Conservation (phyloP, 2,797 vertebrate genomes). For the Gorsachius magnificus region DNA sequence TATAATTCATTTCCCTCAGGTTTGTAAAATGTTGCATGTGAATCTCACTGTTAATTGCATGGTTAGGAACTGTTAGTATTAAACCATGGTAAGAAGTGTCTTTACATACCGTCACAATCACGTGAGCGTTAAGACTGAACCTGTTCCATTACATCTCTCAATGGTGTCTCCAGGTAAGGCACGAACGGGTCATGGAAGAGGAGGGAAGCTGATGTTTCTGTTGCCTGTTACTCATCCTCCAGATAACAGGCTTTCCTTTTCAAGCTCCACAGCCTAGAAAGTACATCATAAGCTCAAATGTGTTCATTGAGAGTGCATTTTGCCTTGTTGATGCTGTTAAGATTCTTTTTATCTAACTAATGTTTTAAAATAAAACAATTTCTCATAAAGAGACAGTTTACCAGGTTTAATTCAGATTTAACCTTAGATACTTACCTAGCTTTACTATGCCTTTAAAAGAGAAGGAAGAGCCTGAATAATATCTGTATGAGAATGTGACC, state of each 20-base stretch:
- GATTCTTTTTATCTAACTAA: neutral
- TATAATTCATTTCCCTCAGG: conserved; percentile 45
- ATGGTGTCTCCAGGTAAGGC: neutral
- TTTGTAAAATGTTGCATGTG: conserved; percentile 51
- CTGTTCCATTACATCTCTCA: neutral
- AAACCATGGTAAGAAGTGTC: conserved; percentile 4
- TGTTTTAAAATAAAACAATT: neutral
- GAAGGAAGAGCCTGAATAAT: neutral
- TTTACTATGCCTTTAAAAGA: neutral
- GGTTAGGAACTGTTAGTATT: conserved; percentile 15
- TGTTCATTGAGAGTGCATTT: neutral
- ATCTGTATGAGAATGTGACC: neutral
- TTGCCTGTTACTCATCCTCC: neutral
- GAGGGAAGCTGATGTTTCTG: neutral
- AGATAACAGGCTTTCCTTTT: neutral
- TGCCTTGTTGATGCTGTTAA: neutral
- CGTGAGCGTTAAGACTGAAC: rapidly evolving
- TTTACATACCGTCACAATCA: rapidly evolving
- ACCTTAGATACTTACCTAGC: neutral
- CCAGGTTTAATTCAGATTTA: neutral
- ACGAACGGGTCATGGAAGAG: neutral
- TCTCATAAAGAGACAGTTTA: neutral
- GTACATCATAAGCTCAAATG: neutral
- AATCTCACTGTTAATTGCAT: conserved; percentile 28
- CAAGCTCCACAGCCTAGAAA: neutral